Evolutionary conservation across 2,797 vertebrate genomes (phyloP), one percentile per base, ranked within the genome.

Genomic region (Adelosebastes latens): DNA sequence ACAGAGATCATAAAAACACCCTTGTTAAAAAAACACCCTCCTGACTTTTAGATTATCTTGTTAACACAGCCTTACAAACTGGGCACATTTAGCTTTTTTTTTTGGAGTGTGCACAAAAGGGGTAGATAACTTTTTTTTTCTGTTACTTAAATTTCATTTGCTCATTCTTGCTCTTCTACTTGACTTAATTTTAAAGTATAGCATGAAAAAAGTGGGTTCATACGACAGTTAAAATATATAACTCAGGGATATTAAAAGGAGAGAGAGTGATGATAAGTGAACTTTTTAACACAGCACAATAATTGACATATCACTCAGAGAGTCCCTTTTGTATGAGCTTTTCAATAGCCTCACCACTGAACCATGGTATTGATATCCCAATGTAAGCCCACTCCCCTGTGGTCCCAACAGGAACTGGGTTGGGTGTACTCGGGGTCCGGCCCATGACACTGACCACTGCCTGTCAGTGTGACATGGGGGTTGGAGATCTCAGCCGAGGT

Each of bases 1-100:
- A 94, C 90, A 93, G 88, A 93, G 93, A 94, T 94, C 92, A 89
- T 96, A 96, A 96, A 96, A 96, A 93, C 90, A 93, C 84, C 83
- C 93, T 92, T 93, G 93, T 96, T 93, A 94, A 92, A 94, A 93
- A 94, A 94, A 94, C 85, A 90, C 83, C 86, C 83, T 92, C 89
- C 88, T 69, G 80, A 93, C 90, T 94, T 93, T 93, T 89, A 90
- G 93, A 94, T 95, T 94, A 93, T 94, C 94, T 94, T 93, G 93
- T 95, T 95, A 96, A 96, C 95, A 93, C 91, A 90, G 90, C 58
- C 89, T 92, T 93, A 95, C 89, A 92, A 92, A 92, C 77, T 75
- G n/a, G 82, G 58, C 81, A 66, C 61, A 79, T 90, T 93, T 86
- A 84, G 67, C 46, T 63, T 82, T 81, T 86, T 77, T 87, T 85